These are phyloP conservation scores for Euspilapteryx auroguttella DNA, from an alignment of 2,888 invertebrate genomes.

Conservation along the genomic window DNA sequence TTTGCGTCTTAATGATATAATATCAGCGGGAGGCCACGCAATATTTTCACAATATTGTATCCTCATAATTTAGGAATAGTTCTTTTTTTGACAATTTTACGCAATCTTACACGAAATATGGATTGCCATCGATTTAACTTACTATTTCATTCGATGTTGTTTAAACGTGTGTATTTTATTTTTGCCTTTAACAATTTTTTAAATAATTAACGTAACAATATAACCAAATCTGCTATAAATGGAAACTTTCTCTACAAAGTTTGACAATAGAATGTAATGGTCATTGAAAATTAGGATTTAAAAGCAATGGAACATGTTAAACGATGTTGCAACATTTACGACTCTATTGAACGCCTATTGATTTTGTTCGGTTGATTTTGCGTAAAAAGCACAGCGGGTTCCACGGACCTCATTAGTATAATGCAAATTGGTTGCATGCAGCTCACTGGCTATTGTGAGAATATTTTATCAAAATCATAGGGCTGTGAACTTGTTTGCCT, in stretches of 20 bases:
- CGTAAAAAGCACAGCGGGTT: slow-evolving; percentile 26
- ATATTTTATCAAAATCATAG: too few species aligned
- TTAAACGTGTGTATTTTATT: slow-evolving; percentile 5
- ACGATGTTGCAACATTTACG: slow-evolving; percentile 11
- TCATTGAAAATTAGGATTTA: too few species aligned
- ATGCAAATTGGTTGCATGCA: too few species aligned
- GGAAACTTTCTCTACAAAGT: not conserved
- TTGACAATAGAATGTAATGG: not conserved
- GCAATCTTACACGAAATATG: slow-evolving; percentile 14
- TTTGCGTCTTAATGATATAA: slow-evolving; percentile 43
- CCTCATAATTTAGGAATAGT: slow-evolving; percentile 20
- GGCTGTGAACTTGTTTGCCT: too few species aligned
- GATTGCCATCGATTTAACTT: slow-evolving; percentile 13
- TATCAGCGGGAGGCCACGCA: slow-evolving; percentile 44
- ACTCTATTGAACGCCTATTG: slow-evolving; percentile 11
- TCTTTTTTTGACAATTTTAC: not conserved
- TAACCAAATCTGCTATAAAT: too few species aligned
- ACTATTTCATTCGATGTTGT: slow-evolving; percentile 9
- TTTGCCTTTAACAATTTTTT: slow-evolving; percentile 1
- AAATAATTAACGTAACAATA: not conserved
- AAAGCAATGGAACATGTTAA: too few species aligned
- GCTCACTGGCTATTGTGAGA: too few species aligned
- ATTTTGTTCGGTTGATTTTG: slow-evolving; percentile 18
- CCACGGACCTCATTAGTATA: slow-evolving; percentile 22
- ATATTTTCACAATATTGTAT: slow-evolving; percentile 49